These are phyloP conservation scores for Xestoiulus laeticollis DNA, from an alignment of 2,888 invertebrate species.

Conservation along the genomic window DNA sequence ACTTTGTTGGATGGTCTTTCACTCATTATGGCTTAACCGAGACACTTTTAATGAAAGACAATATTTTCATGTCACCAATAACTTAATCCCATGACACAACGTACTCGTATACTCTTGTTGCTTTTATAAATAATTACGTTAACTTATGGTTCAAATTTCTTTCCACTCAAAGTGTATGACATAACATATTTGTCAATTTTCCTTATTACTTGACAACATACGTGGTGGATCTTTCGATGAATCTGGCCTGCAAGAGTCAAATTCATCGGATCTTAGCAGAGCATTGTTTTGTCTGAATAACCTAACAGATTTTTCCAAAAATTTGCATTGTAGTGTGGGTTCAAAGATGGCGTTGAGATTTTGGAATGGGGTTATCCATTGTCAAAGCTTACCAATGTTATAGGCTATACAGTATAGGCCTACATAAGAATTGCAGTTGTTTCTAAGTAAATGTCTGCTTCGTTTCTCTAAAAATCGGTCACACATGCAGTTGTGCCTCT, in stretches of 20 bases:
- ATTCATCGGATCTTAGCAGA: background rate
- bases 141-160: slow-evolving; percentile 21
- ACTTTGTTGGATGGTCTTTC: slow-evolving; percentile 2
- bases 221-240: background rate
- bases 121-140: slow-evolving; percentile 30
- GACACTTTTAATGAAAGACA: slow-evolving; percentile 23
- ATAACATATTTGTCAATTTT: slow-evolving; percentile 8
- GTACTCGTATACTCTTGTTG: background rate
- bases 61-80: slow-evolving; percentile 39
- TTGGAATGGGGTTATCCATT: too few species aligned
- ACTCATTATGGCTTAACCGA: slow-evolving; percentile 24
- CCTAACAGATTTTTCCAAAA: too few species aligned
- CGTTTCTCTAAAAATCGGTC: too few species aligned
- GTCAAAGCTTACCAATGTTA: too few species aligned
- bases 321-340: too few species aligned
- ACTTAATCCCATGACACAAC: background rate
- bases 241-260: background rate
- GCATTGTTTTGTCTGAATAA: too few species aligned
- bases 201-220: background rate
- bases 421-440: too few species aligned
- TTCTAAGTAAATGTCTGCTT: too few species aligned
- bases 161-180: background rate
- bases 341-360: too few species aligned
- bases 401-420: too few species aligned
- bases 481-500: too few species aligned